These are phyloP conservation scores for Enteromius viviparus DNA, from an alignment of 2,797 vertebrate species.

Conservation along the genomic window DNA sequence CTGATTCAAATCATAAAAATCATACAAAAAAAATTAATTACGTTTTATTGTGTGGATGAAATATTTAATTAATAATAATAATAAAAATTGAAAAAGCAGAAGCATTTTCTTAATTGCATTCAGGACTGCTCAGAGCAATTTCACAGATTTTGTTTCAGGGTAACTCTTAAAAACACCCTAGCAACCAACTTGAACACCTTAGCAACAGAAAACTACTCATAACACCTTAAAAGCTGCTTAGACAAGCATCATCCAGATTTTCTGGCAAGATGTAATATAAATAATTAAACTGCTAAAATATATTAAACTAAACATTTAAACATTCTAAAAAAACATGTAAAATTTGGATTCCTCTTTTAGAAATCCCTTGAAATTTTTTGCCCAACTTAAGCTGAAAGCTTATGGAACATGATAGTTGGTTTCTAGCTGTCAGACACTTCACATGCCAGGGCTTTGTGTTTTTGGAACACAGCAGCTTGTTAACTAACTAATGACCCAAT, in stretches of 20 bases:
- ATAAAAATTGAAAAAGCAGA: not conserved
- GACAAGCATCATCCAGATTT: not conserved
- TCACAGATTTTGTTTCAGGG: not conserved
- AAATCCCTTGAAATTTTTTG: not conserved
- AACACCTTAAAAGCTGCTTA: not conserved
- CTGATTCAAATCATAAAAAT: not conserved
- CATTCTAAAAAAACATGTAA: too few species aligned
- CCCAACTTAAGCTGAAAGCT: not conserved
- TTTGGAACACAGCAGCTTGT: not conserved
- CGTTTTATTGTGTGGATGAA: not conserved
- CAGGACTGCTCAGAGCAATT: not conserved
- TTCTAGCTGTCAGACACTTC: conserved; percentile 24
- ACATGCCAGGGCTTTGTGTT: not conserved
- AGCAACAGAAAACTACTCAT: not conserved
- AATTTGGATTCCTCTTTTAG: not conserved
- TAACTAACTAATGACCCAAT: conserved; percentile 10
- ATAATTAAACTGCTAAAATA: not conserved
- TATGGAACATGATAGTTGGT: not conserved
- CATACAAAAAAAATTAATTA: not conserved
- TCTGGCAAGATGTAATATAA: not conserved
- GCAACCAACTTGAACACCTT: not conserved
- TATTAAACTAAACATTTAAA: too few species aligned
- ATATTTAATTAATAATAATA: not conserved
- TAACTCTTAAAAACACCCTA: not conserved
- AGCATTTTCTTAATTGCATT: not conserved